phyloP scores from a whole-genome alignment of 2,797 vertebrate genomes.

The Sitta carolinensis region DNA sequence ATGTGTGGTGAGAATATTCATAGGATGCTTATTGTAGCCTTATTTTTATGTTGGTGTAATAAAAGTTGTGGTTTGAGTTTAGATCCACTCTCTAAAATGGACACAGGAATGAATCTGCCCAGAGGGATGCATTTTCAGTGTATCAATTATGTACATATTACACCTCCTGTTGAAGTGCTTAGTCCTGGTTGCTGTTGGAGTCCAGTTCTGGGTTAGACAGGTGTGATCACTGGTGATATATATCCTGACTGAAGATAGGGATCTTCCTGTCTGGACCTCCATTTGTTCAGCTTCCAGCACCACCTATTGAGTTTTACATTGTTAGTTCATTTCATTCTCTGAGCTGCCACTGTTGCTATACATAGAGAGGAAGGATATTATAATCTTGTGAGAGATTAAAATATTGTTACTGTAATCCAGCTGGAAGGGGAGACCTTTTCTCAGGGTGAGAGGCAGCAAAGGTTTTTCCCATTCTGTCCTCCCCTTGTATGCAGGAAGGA shows the following conservation, averaged over 20 bases:
- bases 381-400: conserved; percentile 52
- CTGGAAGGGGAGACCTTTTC: conserved; percentile 47
- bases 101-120: neutral
- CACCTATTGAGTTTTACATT: neutral
- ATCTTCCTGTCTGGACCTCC: neutral
- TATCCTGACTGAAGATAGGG: neutral
- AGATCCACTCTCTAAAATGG: neutral
- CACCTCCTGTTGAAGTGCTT: neutral
- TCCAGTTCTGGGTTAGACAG: neutral
- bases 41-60: neutral
- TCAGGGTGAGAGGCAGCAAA: conserved; percentile 45
- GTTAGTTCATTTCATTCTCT: neutral
- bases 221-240: neutral
- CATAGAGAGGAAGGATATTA: conserved; percentile 60
- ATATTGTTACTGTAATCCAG: conserved; percentile 54
- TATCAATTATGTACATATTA: neutral
- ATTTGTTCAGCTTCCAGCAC: neutral
- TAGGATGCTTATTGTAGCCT: neutral
- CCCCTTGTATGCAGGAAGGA: conserved; percentile 53
- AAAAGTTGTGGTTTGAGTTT: neutral
- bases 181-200: neutral
- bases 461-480: conserved; percentile 50
- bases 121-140: neutral
- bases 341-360: conserved; percentile 7
- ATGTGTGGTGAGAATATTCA: neutral